Evolutionary conservation across 2,113 vertebrate species (phyloP).

Genomic region (Tauraco erythrolophus): DNA sequence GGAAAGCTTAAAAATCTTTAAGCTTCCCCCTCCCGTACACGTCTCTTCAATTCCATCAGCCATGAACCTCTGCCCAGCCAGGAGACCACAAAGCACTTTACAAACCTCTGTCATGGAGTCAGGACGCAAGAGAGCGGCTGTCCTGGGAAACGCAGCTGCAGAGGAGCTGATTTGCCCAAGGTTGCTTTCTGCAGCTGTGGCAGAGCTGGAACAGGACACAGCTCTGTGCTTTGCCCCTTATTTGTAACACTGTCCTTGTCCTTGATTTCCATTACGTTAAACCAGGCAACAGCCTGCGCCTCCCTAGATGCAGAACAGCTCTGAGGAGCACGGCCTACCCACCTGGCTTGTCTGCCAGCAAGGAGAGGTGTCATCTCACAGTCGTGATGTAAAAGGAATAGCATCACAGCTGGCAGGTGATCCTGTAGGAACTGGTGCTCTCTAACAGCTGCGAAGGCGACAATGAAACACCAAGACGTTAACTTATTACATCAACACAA

Average conservation of each 20-base stretch:
- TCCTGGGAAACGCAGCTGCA: background rate
- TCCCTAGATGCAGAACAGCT: background rate
- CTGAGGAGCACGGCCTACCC: conserved; percentile 1
- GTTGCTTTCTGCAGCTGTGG: background rate
- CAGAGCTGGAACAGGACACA: background rate
- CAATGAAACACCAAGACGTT: background rate
- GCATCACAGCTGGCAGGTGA: conserved; percentile 25
- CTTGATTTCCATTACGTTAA: background rate
- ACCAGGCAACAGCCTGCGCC: rapidly evolving
- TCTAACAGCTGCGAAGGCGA: conserved; percentile 33
- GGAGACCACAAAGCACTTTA: background rate
- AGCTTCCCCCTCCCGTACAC: rapidly evolving
- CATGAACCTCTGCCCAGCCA: background rate
- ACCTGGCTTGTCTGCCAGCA: conserved; percentile 51
- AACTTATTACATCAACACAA: background rate
- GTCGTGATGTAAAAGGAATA: background rate
- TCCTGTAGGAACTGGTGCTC: conserved; percentile 12
- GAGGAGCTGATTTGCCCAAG: background rate
- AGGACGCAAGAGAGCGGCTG: background rate
- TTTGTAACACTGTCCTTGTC: background rate
- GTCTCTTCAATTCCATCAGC: background rate
- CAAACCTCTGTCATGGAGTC: background rate
- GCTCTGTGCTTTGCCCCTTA: background rate
- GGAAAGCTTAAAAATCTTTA: conserved; percentile 10
- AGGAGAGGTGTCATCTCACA: conserved; percentile 17